Evolutionary conservation across 2,888 invertebrate species (phyloP), one percentile per base, ranked within the genome.

Genomic region (Eledona agricola): DNA sequence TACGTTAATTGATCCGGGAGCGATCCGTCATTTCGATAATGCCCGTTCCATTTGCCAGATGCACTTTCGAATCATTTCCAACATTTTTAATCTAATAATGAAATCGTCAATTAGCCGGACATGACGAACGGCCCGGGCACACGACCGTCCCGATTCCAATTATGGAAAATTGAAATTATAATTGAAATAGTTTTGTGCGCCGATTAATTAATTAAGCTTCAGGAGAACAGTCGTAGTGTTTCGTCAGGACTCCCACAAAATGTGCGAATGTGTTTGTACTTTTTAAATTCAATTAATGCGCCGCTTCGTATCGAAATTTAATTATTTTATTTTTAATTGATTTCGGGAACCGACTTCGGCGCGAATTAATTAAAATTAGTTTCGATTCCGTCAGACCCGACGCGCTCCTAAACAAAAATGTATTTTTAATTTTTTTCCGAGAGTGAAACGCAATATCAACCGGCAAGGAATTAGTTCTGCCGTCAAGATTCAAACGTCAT

Each of bases 61-160:
- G 66, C 67, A 67, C 64, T 68, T 63, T 61, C 63, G 57, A 61
- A 64, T 66, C 62, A 63, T 63, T 65, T 60, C 58, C 60, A 60
- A 60, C 65, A 64, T 69, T 70, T 71, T 71, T 69, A 69, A 71
- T 71, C 66, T 68, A 67, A 70, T 71, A 68, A 70, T 67, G 68
- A 67, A 69, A 67, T 69, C 68, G 67, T 64, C 69, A 66, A 68
- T 70, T 69, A 69, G 65, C 60, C 60, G 57, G 51, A 55, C 59
- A 57, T 62, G 64, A 66, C 64, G 64, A 66, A 67, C 63, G 64
- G 64, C 63, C 22, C 22, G 38, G 26, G 32, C 16, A 35, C 32
- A 22, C 22, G 19, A 43, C 13, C 54, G 60, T 62, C 56, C 63
- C 62, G 66, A 67, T 69, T 68, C 63, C 66, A 69, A 70, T 69